These are phyloP conservation scores for Sebastes glaucus DNA, from an alignment of 2,797 vertebrate species.

Conservation along the genomic window DNA sequence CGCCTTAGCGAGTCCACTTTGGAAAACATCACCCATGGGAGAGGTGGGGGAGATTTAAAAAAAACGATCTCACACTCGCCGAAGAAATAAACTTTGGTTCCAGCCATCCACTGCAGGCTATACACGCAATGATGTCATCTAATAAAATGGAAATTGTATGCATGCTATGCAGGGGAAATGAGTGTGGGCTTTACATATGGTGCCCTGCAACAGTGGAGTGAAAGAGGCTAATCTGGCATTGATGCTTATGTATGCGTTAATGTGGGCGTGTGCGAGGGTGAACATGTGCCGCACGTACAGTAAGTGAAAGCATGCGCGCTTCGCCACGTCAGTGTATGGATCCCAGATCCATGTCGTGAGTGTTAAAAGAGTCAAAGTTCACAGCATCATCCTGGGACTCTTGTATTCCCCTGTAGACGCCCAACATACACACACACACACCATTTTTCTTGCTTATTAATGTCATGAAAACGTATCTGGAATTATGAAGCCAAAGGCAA, in stretches of 20 bases:
- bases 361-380: constrained; percentile 18
- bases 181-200: constrained; percentile 11
- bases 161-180: constrained; percentile 19
- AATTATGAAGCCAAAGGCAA: neutral
- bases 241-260: constrained; percentile 23
- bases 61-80: constrained; percentile 25
- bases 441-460: neutral
- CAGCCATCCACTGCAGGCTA: constrained; percentile 7
- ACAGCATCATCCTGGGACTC: neutral
- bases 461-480: neutral
- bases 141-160: constrained; percentile 56
- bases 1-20: constrained; percentile 76
- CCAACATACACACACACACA: neutral
- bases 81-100: constrained; percentile 58
- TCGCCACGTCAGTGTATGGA: neutral
- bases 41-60: constrained; percentile 41
- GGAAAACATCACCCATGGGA: constrained; percentile 74
- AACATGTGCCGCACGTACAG: neutral
- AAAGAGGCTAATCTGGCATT: constrained; percentile 43
- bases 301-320: constrained; percentile 25
- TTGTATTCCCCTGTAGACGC: neutral
- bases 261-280: constrained; percentile 6
- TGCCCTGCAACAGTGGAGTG: constrained; percentile 35
- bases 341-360: constrained; percentile 11
- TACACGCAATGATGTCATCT: constrained; percentile 39